Base-by-base conservation (phyloP, 2,888 invertebrate genomes). In the Cephus pulcher region DNA sequence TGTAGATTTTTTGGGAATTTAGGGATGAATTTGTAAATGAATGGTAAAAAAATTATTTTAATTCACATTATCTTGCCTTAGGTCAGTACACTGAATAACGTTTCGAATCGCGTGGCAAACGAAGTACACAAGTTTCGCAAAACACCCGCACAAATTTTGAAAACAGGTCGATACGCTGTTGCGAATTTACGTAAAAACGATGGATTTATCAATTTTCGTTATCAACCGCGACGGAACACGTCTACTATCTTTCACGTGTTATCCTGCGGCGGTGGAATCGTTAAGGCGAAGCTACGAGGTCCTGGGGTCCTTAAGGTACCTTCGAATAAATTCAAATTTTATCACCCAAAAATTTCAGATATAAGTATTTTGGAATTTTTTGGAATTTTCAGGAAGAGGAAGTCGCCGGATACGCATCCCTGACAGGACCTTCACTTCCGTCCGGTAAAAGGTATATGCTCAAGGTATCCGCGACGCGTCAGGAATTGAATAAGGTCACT, bases 221-320 rank as follows among this genome's bases (percentile, higher is more conserved):
- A 91, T 77, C 88, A 88, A 15, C 91, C 91, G 0, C 85, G 86
- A n/a, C 86, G 87, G 79, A 91, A 91, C 75, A 82, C 84, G 4
- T 87, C 90, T 0, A 91, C 90, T 12, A 85, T 87, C 35, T 91
- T 91, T 82, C 89, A 91, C 76, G 89, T 91, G 34, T 82, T 90
- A 40, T 88, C 90, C 3, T 91, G 91, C 75, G 90, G 90, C 1
- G 90, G 88, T 37, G 90, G 90, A 40, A 86, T 88, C 77, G 87
- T 91, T 23, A 86, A 84, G 76, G 90, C 89, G 40, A 91, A 89
- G 81, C 86, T 91, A 73, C 87, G 86, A 35, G 91, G 88, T 4
- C 88, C 89, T 4, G 89, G 88, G 69, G 85, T 90, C 75, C 78
- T 82, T 1, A 86, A 84, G 87, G 91, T 91, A 87, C 12, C 1